Conservation (phyloP, 92 coral and sea anemone species). For the Chrysogorgia sp. region DNA sequence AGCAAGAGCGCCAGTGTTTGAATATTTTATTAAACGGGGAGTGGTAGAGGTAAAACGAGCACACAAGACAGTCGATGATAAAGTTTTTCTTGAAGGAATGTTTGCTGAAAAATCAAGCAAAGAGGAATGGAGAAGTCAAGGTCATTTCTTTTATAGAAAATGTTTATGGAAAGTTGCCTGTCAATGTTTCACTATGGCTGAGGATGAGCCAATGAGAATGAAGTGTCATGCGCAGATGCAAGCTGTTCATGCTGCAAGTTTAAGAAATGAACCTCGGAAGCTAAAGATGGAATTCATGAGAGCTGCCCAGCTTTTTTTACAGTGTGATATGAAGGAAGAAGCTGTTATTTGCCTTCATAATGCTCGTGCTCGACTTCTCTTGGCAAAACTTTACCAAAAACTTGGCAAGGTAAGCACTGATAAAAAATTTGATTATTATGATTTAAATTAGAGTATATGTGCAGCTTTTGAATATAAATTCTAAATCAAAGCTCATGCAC, state of each 20-base stretch:
- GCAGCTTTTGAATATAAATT: too few species aligned
- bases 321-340: slow-evolving; percentile 77
- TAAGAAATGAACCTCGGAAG: slow-evolving; percentile 67
- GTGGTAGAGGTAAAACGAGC: slow-evolving; percentile 72
- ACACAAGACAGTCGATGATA: slow-evolving; percentile 47
- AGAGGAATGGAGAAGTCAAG: slow-evolving; percentile 81
- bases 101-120: slow-evolving; percentile 79
- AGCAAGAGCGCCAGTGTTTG: slow-evolving; percentile 86
- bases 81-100: slow-evolving; percentile 58
- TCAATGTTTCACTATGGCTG: slow-evolving; percentile 76
- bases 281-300: slow-evolving; percentile 69
- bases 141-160: slow-evolving; percentile 75
- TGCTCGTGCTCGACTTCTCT: slow-evolving; percentile 73
- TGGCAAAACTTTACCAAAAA: slow-evolving; percentile 71
- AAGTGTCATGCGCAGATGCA: slow-evolving; percentile 82
- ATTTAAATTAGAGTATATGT: too few species aligned
- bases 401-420: slow-evolving; percentile 70
- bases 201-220: slow-evolving; percentile 66
- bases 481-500: too few species aligned
- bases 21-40: slow-evolving; percentile 74
- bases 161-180: slow-evolving; percentile 82
- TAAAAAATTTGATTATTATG: too few species aligned
- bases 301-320: slow-evolving; percentile 80
- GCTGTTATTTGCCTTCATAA: slow-evolving; percentile 79
- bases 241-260: slow-evolving; percentile 75